Evolutionary conservation across 2,113 vertebrate species (phyloP), one percentile per base, ranked within the genome.

Genomic region (Corythaixoides concolor): DNA sequence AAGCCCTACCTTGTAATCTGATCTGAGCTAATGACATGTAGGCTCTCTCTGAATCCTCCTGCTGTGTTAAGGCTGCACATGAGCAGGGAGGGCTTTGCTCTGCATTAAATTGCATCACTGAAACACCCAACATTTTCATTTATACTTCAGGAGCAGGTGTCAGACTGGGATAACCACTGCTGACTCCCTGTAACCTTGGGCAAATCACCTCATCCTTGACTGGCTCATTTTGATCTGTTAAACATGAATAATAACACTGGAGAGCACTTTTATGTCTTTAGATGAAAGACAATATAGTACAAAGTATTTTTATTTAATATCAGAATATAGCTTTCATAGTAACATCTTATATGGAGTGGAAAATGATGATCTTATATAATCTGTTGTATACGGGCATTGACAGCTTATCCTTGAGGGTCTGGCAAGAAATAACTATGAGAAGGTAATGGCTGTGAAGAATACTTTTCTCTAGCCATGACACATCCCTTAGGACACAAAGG

Each of bases 321-420:
- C 81, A 89, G 84, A 94, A 82, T 93, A 93, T 68, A 94, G 74
- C 87, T 97, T 93, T 91, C 95, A 91, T 10, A 87, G 66, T 93
- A 95, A 73, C 93, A 85, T 87, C 43, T 94, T 97, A 87, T 73
- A 95, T 94, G 93, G 87, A 95, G 94, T 97, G 95, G 95, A 97
- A 97, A 97, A 96, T 91, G 1, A 96, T 85, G 87, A 87, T 96
- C 91, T 97, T 96, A 95, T 58, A 96, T 97, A 97, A 97, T 91
- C 84, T 85, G 39, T 95, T 96, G 91, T 96, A 85, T 96, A 94
- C 0, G 5, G 84, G 69, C 87, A 89, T 69, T 94, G 95, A 95
- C 95, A 96, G 66, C 15, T 91, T 96, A 94, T 82, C 95, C 94
- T 97, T 97, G 81, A 96, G 94, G 93, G 87, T 93, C 70, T 95